Percentiles rank a stretch among this genome's conserved stretches.
Evolutionary conservation across 2,888 invertebrate genomes (phyloP).

Genomic region (Pseudanteris insignis): DNA sequence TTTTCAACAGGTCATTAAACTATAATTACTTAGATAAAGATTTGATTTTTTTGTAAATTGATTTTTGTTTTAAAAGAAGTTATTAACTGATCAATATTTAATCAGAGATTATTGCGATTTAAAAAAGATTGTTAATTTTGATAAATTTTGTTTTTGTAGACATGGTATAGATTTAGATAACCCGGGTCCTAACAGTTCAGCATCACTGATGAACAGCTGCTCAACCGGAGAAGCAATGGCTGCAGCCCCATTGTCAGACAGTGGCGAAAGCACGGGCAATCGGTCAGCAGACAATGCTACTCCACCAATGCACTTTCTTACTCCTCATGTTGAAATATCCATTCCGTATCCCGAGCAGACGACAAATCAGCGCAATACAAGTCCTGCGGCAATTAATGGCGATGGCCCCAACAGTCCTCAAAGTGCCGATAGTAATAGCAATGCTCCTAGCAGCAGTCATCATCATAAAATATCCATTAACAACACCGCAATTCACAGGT

Average conservation of each 20-base stretch:
- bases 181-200: conserved; percentile 84
- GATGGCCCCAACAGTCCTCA: conserved; percentile 82
- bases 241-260: conserved; percentile 82
- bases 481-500: conserved; percentile 64
- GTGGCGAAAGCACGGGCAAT: conserved; percentile 82
- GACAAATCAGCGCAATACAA: conserved; percentile 63
- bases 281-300: conserved; percentile 87
- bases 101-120: no score
- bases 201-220: conserved; percentile 76
- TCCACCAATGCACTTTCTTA: conserved; percentile 90
- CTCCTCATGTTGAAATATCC: conserved; percentile 91
- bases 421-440: conserved; percentile 80
- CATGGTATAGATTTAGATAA: conserved; percentile 92
- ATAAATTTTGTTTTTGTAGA: conserved; percentile 63
- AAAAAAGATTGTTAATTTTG: no score
- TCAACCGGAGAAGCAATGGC: conserved; percentile 73
- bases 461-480: conserved; percentile 69
- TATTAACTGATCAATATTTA: no score
- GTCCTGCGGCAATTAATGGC: conserved; percentile 71
- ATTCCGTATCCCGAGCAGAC: conserved; percentile 84
- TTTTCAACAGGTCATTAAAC: conserved; percentile 79
- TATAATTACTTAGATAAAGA: no score
- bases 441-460: conserved; percentile 78
- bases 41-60: no score
- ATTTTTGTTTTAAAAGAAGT: conserved; percentile 2